These are phyloP conservation scores for Xestia xanthographa DNA, from an alignment of 2,888 invertebrate species.

Conservation along the genomic window DNA sequence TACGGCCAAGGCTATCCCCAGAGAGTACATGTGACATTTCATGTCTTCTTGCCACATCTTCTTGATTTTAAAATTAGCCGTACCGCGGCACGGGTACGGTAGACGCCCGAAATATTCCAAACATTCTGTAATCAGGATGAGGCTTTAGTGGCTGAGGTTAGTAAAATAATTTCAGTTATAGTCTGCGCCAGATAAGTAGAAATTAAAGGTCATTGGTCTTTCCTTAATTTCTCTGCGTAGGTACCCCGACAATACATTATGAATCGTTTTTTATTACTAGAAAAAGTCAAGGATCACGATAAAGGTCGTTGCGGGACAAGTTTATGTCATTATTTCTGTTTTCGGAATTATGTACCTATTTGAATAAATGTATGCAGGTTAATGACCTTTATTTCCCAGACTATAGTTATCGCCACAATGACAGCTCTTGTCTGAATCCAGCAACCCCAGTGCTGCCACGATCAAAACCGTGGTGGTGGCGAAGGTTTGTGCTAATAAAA, in stretches of 20 bases:
- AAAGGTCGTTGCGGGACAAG: too few relatives aligned
- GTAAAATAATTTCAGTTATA: not conserved
- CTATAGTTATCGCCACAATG: not conserved
- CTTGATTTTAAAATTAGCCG: not conserved
- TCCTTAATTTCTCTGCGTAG: too few relatives aligned
- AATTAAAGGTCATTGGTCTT: too few relatives aligned
- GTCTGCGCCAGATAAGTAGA: too few relatives aligned
- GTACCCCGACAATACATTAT: too few relatives aligned
- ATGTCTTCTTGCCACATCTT: slow-evolving; percentile 37
- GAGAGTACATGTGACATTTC: not conserved
- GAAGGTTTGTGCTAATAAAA: not conserved
- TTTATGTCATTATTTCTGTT: too few relatives aligned
- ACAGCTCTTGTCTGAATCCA: not conserved
- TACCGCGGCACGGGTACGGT: slow-evolving; percentile 53
- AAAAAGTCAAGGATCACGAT: too few relatives aligned
- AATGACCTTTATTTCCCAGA: too few relatives aligned
- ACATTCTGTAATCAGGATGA: slow-evolving; percentile 44
- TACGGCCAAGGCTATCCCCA: not conserved
- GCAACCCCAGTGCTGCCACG: not conserved
- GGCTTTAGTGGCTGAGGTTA: not conserved
- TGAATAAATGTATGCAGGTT: too few relatives aligned
- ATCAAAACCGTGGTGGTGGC: not conserved
- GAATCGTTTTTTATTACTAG: too few relatives aligned
- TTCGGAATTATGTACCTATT: too few relatives aligned
- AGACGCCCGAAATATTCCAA: slow-evolving; percentile 41